These are phyloP conservation scores for Pelusios castaneus DNA, from an alignment of 2,113 vertebrate species.

Conservation along the genomic window DNA sequence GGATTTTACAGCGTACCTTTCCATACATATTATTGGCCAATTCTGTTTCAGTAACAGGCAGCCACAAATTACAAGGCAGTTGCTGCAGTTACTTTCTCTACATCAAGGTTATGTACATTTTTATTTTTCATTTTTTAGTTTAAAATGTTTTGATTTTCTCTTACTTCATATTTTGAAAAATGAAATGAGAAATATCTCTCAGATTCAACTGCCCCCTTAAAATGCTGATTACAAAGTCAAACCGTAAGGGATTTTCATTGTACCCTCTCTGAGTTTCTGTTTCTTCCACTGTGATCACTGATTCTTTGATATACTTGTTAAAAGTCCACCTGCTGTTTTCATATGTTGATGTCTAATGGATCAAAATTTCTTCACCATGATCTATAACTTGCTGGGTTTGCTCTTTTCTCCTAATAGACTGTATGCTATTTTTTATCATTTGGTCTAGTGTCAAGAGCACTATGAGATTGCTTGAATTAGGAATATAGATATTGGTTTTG, in stretches of 20 bases:
- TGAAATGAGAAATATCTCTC: neutral
- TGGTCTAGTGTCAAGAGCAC: neutral
- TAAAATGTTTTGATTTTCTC: neutral
- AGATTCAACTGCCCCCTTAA: neutral
- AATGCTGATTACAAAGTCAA: neutral
- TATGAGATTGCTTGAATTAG: neutral
- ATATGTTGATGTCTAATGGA: neutral
- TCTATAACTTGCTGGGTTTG: neutral
- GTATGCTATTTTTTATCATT: neutral
- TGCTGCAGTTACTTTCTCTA: neutral
- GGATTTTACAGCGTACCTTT: neutral
- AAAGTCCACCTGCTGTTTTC: neutral
- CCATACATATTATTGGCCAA: neutral
- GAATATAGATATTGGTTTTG: neutral
- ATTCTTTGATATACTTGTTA: neutral
- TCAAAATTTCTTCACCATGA: neutral
- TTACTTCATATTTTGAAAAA: neutral
- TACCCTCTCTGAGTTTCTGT: accelerated
- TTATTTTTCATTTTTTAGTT: neutral
- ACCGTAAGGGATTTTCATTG: neutral
- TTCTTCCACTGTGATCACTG: neutral
- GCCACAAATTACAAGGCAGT: neutral
- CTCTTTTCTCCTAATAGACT: neutral
- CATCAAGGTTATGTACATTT: neutral
- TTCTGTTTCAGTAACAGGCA: accelerated